Conservation (phyloP, 2,113 vertebrate genomes). For the Vombatus ursinus region DNA sequence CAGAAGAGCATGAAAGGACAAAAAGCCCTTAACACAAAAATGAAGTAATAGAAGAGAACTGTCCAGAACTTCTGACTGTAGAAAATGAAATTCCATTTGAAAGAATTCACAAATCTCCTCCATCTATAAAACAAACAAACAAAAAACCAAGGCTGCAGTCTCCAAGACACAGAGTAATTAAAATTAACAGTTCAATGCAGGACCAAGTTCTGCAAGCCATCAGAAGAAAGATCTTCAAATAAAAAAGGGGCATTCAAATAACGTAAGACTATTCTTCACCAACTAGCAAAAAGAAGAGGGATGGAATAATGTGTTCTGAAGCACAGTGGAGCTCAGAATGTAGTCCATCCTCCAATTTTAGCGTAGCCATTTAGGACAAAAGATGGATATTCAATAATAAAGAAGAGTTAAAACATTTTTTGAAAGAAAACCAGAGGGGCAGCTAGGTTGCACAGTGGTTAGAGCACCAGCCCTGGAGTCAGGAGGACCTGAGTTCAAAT, state of each 20-base stretch:
- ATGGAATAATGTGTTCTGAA: neutral
- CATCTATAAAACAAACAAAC: neutral
- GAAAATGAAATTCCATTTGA: neutral
- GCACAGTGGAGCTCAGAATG: neutral
- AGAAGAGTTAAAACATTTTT: neutral
- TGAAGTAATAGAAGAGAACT: neutral
- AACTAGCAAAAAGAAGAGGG: neutral
- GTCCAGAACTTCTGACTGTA: neutral
- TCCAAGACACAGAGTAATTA: neutral
- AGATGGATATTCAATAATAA: neutral
- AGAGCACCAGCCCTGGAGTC: no score
- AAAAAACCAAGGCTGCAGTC: neutral
- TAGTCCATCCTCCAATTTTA: neutral
- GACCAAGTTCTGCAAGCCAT: neutral
- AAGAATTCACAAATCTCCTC: neutral
- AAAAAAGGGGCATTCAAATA: neutral
- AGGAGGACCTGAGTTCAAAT: no score
- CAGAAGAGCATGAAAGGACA: neutral
- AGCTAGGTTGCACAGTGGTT: no score
- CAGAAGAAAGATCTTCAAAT: neutral
- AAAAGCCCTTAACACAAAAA: neutral
- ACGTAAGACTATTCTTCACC: neutral
- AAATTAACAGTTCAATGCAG: neutral
- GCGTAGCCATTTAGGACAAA: neutral
- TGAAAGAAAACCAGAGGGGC: neutral